Percentiles rank a stretch among this genome's conserved stretches.
Evolutionary conservation across 2,113 vertebrate species (phyloP).

Genomic region (Todiramphus chloris): DNA sequence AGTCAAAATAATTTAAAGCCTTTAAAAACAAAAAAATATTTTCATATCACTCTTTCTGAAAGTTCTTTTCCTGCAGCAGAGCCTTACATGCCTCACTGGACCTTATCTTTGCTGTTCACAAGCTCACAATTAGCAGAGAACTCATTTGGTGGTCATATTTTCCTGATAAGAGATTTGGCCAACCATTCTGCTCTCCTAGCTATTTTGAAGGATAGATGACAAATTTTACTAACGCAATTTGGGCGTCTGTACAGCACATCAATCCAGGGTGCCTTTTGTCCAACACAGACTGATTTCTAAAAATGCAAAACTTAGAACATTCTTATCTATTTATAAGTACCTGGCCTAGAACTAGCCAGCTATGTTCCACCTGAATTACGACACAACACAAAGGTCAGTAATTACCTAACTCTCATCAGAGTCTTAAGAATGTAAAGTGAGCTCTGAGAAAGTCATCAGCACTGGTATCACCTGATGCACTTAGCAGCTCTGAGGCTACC

Average conservation of each 20-base stretch:
- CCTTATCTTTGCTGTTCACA: neutral
- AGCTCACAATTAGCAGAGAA: neutral
- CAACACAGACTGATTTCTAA: neutral
- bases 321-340: neutral
- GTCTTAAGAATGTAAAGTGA: neutral
- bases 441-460: neutral
- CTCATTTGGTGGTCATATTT: neutral
- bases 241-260: neutral
- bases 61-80: neutral
- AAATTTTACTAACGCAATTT: neutral
- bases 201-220: neutral
- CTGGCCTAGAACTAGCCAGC: neutral
- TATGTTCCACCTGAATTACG: neutral
- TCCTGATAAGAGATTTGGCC: neutral
- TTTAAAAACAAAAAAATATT: neutral
- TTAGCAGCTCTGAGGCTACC: neutral
- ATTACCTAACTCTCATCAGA: neutral
- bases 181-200: neutral
- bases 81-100: neutral
- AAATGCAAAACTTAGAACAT: neutral
- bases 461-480: neutral
- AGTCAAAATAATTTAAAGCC: neutral
- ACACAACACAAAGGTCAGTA: neutral
- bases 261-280: neutral
- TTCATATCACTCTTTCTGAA: neutral